phyloP scores from a whole-genome alignment of 2,113 vertebrate genomes.

The Periophthalmodon schlosseri region DNA sequence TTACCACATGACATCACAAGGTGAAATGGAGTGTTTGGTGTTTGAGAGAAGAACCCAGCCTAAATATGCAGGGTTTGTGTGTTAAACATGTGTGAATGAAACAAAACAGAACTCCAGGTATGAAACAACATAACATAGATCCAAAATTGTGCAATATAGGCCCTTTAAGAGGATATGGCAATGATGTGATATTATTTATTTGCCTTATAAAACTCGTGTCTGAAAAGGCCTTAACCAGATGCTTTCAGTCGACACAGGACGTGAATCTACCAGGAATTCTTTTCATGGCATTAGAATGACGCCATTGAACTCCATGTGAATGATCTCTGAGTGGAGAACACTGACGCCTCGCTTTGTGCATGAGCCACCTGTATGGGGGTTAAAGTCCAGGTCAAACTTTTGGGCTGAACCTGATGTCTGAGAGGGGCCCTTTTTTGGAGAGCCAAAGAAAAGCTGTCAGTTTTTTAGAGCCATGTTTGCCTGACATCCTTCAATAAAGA shows the following conservation, averaged over 20 bases:
- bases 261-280: slow-evolving; percentile 38
- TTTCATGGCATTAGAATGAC: slow-evolving; percentile 27
- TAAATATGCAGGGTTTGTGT: no score
- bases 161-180: no score
- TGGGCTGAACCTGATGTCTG: slow-evolving; percentile 45
- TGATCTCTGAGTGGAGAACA: slow-evolving; percentile 28
- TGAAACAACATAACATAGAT: no score
- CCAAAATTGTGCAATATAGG: no score
- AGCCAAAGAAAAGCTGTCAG: slow-evolving; percentile 55
- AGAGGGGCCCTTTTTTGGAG: slow-evolving; percentile 25
- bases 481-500: slow-evolving; percentile 62
- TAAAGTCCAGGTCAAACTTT: slow-evolving; percentile 59
- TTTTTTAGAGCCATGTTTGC: slow-evolving; percentile 59
- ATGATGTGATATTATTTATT: slow-evolving; percentile 3
- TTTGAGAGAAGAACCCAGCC: no score
- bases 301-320: slow-evolving; percentile 42
- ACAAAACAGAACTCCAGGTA: no score
- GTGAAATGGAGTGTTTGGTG: no score
- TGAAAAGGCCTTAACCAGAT: slow-evolving; percentile 29
- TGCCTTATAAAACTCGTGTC: slow-evolving; percentile 7
- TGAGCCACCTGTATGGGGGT: slow-evolving; percentile 63
- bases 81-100: no score
- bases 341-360: slow-evolving; percentile 40
- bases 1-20: no score
- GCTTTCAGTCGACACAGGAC: slow-evolving; percentile 29